Percentiles rank a stretch among this genome's conserved stretches.
Conservation (phyloP, 2,888 invertebrate species). For the Macrophya annulata region DNA sequence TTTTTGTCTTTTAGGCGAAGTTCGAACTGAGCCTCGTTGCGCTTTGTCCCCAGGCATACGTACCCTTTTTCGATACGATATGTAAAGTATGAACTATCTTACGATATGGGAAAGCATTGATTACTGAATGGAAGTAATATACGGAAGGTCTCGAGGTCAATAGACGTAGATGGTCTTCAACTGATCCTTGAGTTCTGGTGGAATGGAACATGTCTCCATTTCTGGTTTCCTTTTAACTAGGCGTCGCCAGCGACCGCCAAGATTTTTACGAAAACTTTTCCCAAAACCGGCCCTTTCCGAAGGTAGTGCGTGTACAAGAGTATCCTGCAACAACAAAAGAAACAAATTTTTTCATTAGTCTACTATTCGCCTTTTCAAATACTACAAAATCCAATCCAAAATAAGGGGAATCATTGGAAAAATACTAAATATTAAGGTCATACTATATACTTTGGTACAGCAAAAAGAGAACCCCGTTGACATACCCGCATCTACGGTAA, state of each 20-base stretch:
- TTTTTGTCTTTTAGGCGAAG: slow-evolving; percentile 42
- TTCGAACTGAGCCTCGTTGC: slow-evolving; percentile 38
- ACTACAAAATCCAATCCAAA: neutral
- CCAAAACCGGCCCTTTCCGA: slow-evolving; percentile 88
- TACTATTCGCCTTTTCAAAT: neutral
- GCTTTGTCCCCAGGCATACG: slow-evolving; percentile 35
- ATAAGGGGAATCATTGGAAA: neutral
- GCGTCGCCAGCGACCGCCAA: slow-evolving; percentile 92
- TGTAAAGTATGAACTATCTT: slow-evolving; percentile 52
- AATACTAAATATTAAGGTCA: neutral
- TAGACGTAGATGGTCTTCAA: slow-evolving; percentile 94
- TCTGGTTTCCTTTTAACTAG: slow-evolving; percentile 92
- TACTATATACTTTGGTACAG: neutral
- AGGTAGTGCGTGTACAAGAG: slow-evolving; percentile 86
- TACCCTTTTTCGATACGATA: slow-evolving; percentile 28
- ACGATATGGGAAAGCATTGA: slow-evolving; percentile 71
- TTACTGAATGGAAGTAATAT: slow-evolving; percentile 69
- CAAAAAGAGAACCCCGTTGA: neutral
- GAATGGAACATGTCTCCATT: slow-evolving; percentile 91
- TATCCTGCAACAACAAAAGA: slow-evolving; percentile 85
- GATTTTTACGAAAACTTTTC: slow-evolving; percentile 92
- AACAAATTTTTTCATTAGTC: slow-evolving; percentile 42
- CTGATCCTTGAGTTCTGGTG: slow-evolving; percentile 93
- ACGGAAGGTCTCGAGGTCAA: slow-evolving; percentile 78
- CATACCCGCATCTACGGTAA: slow-evolving; percentile 15